A percentile compares a stretch with the other conserved stretches of the same genome.
These are phyloP conservation scores for Neodon shergylaensis DNA, from an alignment of 2,113 vertebrate genomes.

Conservation along the genomic window DNA sequence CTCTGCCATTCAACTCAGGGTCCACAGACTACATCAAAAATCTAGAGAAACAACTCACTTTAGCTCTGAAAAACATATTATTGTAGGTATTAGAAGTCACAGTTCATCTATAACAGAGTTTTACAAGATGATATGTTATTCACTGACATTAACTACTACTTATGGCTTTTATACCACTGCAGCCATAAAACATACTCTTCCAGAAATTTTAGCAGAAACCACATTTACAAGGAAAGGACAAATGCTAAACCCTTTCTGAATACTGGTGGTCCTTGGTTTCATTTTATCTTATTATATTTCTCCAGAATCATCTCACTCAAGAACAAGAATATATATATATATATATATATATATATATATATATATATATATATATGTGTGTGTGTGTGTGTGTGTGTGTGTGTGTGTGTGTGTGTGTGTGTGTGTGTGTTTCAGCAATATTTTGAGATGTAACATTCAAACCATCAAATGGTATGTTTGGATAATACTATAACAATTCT, in stretches of 20 bases:
- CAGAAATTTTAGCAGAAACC: not conserved
- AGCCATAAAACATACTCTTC: not conserved
- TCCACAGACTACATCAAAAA: not conserved
- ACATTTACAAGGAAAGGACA: not conserved
- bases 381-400: no score
- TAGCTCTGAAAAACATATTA: not conserved
- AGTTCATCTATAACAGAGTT: not conserved
- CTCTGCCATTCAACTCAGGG: not conserved
- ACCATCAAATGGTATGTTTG: not conserved
- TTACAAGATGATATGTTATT: not conserved
- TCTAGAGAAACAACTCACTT: not conserved
- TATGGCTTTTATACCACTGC: not conserved
- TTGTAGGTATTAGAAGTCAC: not conserved
- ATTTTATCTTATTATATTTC: not conserved
- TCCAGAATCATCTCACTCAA: not conserved
- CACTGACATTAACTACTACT: not conserved
- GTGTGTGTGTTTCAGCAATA: not conserved
- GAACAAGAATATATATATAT: no score
- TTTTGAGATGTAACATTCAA: not conserved
- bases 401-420: no score
- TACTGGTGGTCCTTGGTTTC: not conserved
- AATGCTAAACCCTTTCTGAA: not conserved
- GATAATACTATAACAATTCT: not conserved
- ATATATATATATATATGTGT: no score
- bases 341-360: no score